Percentiles rank a stretch among this genome's conserved stretches.
phyloP scores from a whole-genome alignment of 1,140 invertebrate genomes.

The Megalonaias nervosa region DNA sequence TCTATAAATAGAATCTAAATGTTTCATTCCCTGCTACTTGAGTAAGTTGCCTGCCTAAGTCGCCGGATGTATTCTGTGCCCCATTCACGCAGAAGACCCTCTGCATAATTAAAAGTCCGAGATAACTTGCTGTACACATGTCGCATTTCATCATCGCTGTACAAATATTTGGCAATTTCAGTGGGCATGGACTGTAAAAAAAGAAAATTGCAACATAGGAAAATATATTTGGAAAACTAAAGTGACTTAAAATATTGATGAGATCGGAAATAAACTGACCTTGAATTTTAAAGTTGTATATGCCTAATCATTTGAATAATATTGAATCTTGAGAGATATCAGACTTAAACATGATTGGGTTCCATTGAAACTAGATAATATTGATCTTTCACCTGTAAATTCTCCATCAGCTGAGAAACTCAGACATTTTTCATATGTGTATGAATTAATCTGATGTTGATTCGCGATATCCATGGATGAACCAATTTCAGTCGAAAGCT shows the following conservation, averaged over 20 bases:
- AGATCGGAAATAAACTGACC: neutral
- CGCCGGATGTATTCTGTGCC: conserved; percentile 61
- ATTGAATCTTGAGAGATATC: no score
- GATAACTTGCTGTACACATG: conserved; percentile 52
- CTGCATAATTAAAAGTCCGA: conserved; percentile 61
- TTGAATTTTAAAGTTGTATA: neutral
- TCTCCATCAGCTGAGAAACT: no score
- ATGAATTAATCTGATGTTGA: no score
- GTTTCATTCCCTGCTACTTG: no score
- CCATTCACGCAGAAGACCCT: conserved; percentile 64
- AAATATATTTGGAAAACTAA: neutral
- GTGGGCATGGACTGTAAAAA: conserved; percentile 57
- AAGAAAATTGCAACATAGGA: neutral
- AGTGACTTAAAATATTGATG: neutral
- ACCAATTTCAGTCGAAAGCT: no score
- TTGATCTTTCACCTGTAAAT: no score
- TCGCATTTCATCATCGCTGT: conserved; percentile 64
- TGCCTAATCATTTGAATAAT: neutral
- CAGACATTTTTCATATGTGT: no score
- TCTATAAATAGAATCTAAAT: no score
- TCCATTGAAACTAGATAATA: no score
- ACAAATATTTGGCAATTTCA: conserved; percentile 62
- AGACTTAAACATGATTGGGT: no score
- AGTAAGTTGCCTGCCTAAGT: conserved; percentile 24
- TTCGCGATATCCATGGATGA: no score